Conservation (phyloP, 2,113 vertebrate species). For the rat (Rattus norvegicus) region DNA sequence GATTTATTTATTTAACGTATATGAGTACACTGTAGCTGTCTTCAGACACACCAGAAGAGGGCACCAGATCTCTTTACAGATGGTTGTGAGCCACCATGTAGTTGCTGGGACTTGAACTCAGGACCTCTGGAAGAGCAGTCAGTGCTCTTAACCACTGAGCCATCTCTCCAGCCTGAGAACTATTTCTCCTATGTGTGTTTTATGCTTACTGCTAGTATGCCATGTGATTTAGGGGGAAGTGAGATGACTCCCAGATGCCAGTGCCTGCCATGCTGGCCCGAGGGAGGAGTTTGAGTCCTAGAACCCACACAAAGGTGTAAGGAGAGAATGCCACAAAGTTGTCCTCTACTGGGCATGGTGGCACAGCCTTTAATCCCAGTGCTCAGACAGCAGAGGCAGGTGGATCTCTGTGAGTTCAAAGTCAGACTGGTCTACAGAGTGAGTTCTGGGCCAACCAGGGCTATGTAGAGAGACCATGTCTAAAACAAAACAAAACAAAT, state of each 20-base stretch:
- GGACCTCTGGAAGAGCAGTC: no score
- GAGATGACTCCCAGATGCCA: not conserved
- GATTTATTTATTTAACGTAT: no score
- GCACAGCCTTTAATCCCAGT: no score
- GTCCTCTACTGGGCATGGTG: no score
- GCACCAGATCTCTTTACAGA: no score
- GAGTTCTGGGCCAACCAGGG: not conserved
- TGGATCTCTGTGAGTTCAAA: not conserved
- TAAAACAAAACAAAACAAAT: not conserved
- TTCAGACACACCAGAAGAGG: no score
- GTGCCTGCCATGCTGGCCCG: not conserved
- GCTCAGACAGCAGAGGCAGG: not conserved
- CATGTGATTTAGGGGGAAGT: not conserved
- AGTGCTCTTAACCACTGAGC: no score
- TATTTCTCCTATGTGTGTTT: not conserved
- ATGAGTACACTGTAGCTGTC: no score
- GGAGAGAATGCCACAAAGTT: not conserved
- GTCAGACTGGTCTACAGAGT: not conserved
- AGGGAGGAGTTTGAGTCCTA: not conserved
- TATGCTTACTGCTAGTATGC: not conserved
- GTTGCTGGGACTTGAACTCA: no score
- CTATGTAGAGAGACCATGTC: not conserved
- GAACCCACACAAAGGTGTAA: not conserved
- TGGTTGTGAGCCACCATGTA: no score
- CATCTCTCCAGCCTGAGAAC: no score